These are phyloP conservation scores for Aldabrachelys gigantea DNA, from an alignment of 2,113 vertebrate species.

Conservation along the genomic window DNA sequence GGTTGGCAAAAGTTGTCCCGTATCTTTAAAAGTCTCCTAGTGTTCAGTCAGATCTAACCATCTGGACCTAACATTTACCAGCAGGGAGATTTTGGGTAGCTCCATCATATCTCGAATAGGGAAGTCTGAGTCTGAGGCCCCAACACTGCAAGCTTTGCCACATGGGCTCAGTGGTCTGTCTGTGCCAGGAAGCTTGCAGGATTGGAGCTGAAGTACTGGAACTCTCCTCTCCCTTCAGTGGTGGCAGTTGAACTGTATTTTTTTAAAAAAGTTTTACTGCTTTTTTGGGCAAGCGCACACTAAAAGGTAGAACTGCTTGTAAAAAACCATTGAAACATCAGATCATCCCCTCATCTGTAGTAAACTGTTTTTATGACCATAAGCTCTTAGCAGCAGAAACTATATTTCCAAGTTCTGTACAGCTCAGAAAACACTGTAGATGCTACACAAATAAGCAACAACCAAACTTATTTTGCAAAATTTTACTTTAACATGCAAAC, in stretches of 20 bases:
- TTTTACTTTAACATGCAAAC: constrained; percentile 54
- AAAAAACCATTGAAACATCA: not conserved
- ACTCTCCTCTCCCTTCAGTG: not conserved
- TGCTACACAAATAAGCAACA: not conserved
- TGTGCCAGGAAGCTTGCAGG: not conserved
- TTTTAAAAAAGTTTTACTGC: not conserved
- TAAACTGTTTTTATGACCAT: constrained; percentile 14
- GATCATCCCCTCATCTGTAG: not conserved
- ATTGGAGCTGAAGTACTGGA: not conserved
- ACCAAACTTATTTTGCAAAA: constrained; percentile 63
- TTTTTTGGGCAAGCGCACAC: not conserved
- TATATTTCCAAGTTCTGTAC: not conserved
- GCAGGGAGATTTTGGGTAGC: not conserved
- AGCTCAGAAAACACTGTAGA: not conserved
- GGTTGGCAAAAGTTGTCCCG: constrained; percentile 3
- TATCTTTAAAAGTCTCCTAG: not conserved
- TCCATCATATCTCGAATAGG: not conserved
- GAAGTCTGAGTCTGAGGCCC: not conserved
- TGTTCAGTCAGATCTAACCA: not conserved
- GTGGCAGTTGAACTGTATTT: not conserved
- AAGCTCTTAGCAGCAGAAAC: not conserved
- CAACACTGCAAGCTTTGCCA: not conserved
- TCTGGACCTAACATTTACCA: not conserved
- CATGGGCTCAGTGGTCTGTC: not conserved
- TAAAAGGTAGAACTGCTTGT: not conserved